Evolutionary conservation across 2,888 invertebrate genomes (phyloP).

Genomic region (Osmoderma eremita): DNA sequence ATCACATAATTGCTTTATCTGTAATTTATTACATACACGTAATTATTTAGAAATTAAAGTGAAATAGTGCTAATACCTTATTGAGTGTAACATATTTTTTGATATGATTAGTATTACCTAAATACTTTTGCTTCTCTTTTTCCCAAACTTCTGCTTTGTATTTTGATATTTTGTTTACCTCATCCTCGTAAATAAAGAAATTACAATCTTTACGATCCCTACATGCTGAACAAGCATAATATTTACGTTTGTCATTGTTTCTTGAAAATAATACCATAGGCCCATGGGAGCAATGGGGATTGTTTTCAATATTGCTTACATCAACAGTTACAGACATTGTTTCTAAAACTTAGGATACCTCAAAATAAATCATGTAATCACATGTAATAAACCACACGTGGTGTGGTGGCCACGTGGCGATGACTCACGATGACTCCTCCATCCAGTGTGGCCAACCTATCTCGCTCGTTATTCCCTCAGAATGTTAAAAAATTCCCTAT

Average conservation of each 20-base stretch:
- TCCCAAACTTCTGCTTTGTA: slow-evolving; percentile 64
- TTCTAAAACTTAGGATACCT: too few species aligned
- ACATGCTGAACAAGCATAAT: slow-evolving; percentile 86
- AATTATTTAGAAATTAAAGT: background rate
- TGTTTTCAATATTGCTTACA: slow-evolving; percentile 61
- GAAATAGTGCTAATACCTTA: slow-evolving; percentile 61
- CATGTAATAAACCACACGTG: too few species aligned
- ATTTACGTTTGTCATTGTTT: slow-evolving; percentile 65
- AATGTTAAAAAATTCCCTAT: too few species aligned
- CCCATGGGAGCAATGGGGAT: slow-evolving; percentile 81
- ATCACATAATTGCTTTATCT: slow-evolving; percentile 64
- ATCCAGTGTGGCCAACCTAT: too few species aligned
- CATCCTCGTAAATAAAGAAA: slow-evolving; percentile 72
- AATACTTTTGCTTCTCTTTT: slow-evolving; percentile 34
- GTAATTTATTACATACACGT: slow-evolving; percentile 43
- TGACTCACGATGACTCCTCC: too few species aligned
- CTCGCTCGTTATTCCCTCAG: too few species aligned
- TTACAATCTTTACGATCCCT: slow-evolving; percentile 81
- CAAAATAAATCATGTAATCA: too few species aligned
- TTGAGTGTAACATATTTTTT: slow-evolving; percentile 67
- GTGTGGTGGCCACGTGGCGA: too few species aligned
- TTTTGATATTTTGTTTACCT: slow-evolving; percentile 62
- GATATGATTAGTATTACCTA: slow-evolving; percentile 58
- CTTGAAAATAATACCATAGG: slow-evolving; percentile 78
- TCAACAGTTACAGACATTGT: slow-evolving; percentile 40